Evolutionary conservation across 2,888 invertebrate species (phyloP), one percentile per base, ranked within the genome.

Genomic region (Silvanus unidentatus): DNA sequence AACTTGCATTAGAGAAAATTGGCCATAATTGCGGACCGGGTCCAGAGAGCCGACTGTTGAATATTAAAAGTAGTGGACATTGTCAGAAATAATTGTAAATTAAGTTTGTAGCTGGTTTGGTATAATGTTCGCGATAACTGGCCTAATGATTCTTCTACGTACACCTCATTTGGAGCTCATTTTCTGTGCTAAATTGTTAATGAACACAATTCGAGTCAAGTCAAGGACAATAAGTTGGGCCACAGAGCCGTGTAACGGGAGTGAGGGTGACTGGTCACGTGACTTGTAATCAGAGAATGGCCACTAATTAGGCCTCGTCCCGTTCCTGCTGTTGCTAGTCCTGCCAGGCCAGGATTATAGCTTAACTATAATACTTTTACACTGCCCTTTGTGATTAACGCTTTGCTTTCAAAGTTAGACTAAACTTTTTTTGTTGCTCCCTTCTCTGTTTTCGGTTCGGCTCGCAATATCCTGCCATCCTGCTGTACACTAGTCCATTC

Each of bases 201-300:
- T 59, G 62, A 59, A 55, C 52, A 53, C 59, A 63, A 60, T 62
- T 60, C 58, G 54, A 54, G 37, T 15, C 5, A 57, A 57, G 65
- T 65, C 64, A 63, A 54, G 60, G 63, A 60, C 66, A 64, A 66
- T 66, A 64, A 64, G 58, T 60, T 55, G 57, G 52, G 59, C 58
- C 62, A 62, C 60, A 59, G 58, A 54, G 56, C n/a, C 57, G 57
- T 58, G 60, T 59, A 60, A 65, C 59, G 59, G 57, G 57, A 62
- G 57, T 54, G 47, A 58, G 62, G 60, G 60, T 58, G 61, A 60
- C 57, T 54, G 58, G 61, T 66, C 67, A 66, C 65, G 65, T 68
- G 66, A 64, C 64, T 62, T 62, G 64, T 68, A 68, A 68, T 68
- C 65, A 66, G 63, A 65, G 67, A 63, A 63, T 64, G 57, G 59